Base-by-base conservation (phyloP, 2,113 vertebrate genomes). In the Andinoacara biseriatus region DNA sequence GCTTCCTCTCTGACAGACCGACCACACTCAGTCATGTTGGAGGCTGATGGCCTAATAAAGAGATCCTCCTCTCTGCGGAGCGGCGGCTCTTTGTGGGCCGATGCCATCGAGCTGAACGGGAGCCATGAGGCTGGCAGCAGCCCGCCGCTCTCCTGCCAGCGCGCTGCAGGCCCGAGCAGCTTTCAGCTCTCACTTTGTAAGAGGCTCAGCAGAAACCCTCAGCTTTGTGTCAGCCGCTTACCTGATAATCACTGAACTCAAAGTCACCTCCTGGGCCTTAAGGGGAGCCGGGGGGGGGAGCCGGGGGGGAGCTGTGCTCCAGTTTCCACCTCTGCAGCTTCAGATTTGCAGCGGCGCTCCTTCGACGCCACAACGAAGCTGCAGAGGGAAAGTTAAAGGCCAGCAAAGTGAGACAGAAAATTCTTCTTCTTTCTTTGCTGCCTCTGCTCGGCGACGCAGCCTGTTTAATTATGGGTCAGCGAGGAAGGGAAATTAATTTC, bases 401-500 rank as follows among this genome's bases (percentile, higher is more conserved):
- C 82, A 18, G 76, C 74, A 82, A 77, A 75, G 75, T 40, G 78
- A 76, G 29, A 86, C 24, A 29, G 38, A 35, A 38, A 62, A 84
- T 74, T 46, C 62, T 61, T 57, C 75, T 77, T 62, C 13, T 72
- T 38, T 76, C 54, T 52, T 52, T 52, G 49, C 52, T 81, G 58
- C 79, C 86, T 84, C 38, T 5, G 0, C 67, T 75, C 6, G 2
- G 40, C 60, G 24, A 58, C 18, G 62, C 40, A 60, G 80, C 3
- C 40, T 14, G 78, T 81, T 90, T 77, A 81, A 88, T 92, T 33
- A 89, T 77, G 83, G 88, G 86, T 93, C 86, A 90, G 75, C 65
- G 85, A 89, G 83, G 81, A 91, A 87, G 86, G 80, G 89, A 91
- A 89, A 92, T 90, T 83, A 92, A 90, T 90, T 83, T 86, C 35